phyloP scores from a whole-genome alignment of 2,888 invertebrate species.

The Diaphora mendica region DNA sequence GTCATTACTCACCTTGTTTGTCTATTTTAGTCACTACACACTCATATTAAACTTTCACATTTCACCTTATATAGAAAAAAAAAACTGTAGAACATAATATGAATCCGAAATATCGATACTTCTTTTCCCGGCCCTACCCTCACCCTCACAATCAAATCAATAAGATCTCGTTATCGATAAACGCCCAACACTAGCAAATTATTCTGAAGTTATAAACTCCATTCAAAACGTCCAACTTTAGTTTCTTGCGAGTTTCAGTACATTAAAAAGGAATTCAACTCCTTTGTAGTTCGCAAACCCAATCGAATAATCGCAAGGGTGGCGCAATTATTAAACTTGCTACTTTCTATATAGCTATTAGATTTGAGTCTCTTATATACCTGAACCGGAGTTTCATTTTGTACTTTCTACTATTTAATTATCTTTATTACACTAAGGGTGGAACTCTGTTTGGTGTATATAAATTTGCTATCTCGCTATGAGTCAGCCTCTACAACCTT shows the following conservation, averaged over 20 bases:
- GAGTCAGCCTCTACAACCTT: no score
- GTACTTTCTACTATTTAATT: no score
- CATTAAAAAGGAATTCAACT: background rate
- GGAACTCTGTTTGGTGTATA: no score
- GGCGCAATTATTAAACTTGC: background rate
- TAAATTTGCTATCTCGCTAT: no score
- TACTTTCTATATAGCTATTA: background rate
- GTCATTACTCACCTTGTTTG: no score
- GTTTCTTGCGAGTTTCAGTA: slow-evolving; percentile 2
- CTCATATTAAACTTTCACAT: no score
- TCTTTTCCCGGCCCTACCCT: background rate
- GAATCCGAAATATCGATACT: slow-evolving; percentile 9
- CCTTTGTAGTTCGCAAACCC: background rate
- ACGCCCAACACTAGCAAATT: slow-evolving; percentile 15
- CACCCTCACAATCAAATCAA: background rate
- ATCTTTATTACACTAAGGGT: no score
- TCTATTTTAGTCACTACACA: no score
- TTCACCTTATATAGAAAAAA: no score
- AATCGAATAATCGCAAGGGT: background rate
- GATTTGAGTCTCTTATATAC: background rate
- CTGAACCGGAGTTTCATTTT: background rate
- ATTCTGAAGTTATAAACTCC: slow-evolving; percentile 7
- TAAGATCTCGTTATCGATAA: slow-evolving; percentile 14
- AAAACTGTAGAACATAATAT: background rate
- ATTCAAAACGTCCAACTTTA: background rate